Percentiles rank a stretch among this genome's conserved stretches.
phyloP scores from a whole-genome alignment of 2,797 vertebrate species.

The Catostomus latipinnis region DNA sequence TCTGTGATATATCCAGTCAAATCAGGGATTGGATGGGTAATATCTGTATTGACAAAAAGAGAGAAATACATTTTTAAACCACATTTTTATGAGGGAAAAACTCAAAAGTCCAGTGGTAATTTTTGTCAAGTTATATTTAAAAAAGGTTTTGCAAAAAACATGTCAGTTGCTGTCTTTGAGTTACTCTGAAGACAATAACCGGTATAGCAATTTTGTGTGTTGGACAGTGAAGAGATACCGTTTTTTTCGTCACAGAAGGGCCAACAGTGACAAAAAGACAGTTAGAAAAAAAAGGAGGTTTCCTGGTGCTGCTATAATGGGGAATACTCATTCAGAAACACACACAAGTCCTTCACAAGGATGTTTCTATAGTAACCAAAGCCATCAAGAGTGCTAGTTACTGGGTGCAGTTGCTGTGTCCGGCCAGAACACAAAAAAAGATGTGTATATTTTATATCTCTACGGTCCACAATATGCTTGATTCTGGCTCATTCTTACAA shows the following conservation, averaged over 20 bases:
- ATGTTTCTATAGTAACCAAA: conserved; percentile 71
- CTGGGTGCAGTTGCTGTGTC: conserved; percentile 25
- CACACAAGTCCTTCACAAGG: conserved; percentile 63
- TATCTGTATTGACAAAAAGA: conserved; percentile 69
- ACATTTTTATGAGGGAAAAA: neutral
- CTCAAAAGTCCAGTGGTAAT: neutral
- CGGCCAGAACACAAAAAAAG: conserved; percentile 30
- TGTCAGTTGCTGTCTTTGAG: neutral
- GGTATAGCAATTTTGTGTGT: neutral
- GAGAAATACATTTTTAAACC: neutral
- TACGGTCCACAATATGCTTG: neutral
- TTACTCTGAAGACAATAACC: neutral
- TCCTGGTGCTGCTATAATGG: conserved; percentile 58
- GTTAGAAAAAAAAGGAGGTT: conserved; percentile 10
- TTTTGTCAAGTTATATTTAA: neutral
- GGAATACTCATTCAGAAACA: conserved; percentile 62
- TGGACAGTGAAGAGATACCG: too few relatives aligned
- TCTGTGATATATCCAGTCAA: conserved; percentile 86
- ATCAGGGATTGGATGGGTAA: conserved; percentile 86
- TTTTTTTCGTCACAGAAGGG: too few relatives aligned
- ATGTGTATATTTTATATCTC: neutral
- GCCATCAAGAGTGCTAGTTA: conserved; percentile 61
- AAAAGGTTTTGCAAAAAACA: neutral
- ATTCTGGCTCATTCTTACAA: neutral
- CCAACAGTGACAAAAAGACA: conserved; percentile 26